Evolutionary conservation across 1,140 invertebrate species (phyloP), one percentile per base, ranked within the genome.

Genomic region (Caenorhabditis latens): DNA sequence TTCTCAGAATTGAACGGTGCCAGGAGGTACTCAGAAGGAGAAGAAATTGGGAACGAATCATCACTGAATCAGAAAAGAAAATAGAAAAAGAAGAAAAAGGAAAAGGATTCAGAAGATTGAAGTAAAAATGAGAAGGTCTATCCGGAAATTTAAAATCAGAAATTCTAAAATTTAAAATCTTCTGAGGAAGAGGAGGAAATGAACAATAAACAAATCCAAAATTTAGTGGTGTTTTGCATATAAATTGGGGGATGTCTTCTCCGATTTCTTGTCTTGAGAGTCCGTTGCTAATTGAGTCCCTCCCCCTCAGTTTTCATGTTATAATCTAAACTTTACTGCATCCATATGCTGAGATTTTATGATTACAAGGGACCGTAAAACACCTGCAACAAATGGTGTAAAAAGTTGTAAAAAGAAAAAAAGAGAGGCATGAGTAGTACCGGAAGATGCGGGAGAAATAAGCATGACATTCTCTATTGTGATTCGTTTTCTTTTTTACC

Each of bases 371-470:
- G n/a, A 32, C n/a, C n/a, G 53, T 79, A 79, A 79, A 50, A 79
- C 43, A 79, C 71, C 71, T 48, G 71, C n/a, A 50, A 53, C 11
- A 53, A 53, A 16, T 53, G 32, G 32, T 53, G 50, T 53, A 11
- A 53, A 40, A 63, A 53, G 46, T 50, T 50, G 46, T 50, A 24
- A 79, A 53, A 48, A 53, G 13, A 9, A 71, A 46, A 24, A 13
- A 14, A 46, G 24, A 50, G 71, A 53, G 21, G 21, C 16, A 79
- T 50, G 71, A 79, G 71, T 50, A 24, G 71, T 79, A 79, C 71
- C 71, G 71, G 71, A 79, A 79, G 71, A 79, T 79, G 71, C 71
- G 71, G 71, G 19, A 79, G 71, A 79, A 79, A 71, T 46, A 71
- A 71, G 40, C 42, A 48, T 71, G 46, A 32, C 67, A 75, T 24